These are phyloP conservation scores for Percopsis omiscomaycus DNA, from an alignment of 2,797 vertebrate genomes.

Conservation along the genomic window DNA sequence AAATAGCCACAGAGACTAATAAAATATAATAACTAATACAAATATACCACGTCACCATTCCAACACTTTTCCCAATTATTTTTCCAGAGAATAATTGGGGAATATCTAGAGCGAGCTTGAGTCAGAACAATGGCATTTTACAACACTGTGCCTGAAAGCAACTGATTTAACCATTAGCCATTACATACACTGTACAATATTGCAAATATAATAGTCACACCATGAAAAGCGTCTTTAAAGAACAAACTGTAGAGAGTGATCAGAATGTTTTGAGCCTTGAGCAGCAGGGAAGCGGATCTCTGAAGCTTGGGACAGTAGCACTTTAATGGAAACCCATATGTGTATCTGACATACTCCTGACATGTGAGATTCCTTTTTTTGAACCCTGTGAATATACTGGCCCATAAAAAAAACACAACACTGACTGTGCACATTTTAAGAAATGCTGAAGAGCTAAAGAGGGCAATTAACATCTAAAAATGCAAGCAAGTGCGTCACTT, in stretches of 20 bases:
- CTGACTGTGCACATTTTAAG: too few species aligned
- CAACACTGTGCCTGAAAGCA: background rate
- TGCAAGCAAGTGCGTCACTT: too few species aligned
- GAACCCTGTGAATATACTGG: too few species aligned
- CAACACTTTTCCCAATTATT: background rate
- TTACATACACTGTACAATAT: background rate
- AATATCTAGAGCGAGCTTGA: background rate
- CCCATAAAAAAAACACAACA: too few species aligned
- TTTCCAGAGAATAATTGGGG: background rate
- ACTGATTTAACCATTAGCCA: background rate
- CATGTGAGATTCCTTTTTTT: background rate
- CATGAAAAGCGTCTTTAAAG: background rate
- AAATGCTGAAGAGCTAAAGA: too few species aligned
- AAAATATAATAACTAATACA: background rate
- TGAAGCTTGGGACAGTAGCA: background rate
- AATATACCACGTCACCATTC: too few species aligned
- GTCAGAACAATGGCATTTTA: background rate
- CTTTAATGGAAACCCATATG: background rate
- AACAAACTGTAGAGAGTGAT: background rate
- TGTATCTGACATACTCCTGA: background rate
- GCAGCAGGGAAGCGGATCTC: background rate
- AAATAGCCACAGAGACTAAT: background rate
- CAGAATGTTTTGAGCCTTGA: background rate
- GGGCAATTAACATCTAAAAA: too few species aligned
- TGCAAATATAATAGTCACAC: background rate